phyloP scores from a whole-genome alignment of 2,888 invertebrate genomes.

The Diplazon laetatorius region DNA sequence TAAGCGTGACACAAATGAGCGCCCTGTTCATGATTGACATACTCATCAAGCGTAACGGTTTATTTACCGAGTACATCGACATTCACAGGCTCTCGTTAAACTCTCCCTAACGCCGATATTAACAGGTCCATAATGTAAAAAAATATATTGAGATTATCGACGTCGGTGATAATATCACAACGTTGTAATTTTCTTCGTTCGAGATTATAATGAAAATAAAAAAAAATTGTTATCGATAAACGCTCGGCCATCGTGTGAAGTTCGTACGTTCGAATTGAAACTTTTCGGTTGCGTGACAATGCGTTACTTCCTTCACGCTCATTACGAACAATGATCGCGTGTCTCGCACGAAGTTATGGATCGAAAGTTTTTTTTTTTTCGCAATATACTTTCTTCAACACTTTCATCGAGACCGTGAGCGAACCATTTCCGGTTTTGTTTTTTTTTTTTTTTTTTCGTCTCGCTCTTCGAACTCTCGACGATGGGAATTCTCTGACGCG shows the following conservation, averaged over 20 bases:
- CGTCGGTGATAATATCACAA: slow-evolving; percentile 14
- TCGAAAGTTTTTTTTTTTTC: slow-evolving; percentile 57
- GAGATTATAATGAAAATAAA: slow-evolving; percentile 53
- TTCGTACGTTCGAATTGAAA: too few species aligned
- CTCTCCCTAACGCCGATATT: slow-evolving; percentile 31
- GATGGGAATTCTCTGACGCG: too few species aligned
- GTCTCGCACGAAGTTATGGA: slow-evolving; percentile 32
- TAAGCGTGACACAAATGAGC: neutral
- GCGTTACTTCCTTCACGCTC: slow-evolving; percentile 11
- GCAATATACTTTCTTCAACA: slow-evolving; percentile 59
- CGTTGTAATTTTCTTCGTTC: slow-evolving; percentile 44
- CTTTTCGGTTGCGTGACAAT: neutral
- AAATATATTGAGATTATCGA: neutral
- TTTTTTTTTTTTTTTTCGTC: too few species aligned
- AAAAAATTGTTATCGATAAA: slow-evolving; percentile 47
- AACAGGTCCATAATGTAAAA: slow-evolving; percentile 20
- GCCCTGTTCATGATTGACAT: slow-evolving; percentile 11
- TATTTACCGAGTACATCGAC: slow-evolving; percentile 15
- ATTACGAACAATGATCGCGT: slow-evolving; percentile 51
- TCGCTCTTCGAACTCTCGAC: slow-evolving; percentile 12
- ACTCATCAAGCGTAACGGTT: slow-evolving; percentile 8
- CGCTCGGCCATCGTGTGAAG: too few species aligned
- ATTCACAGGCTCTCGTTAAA: neutral
- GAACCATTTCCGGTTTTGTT: slow-evolving; percentile 37
- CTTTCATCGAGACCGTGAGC: slow-evolving; percentile 45